Conservation (phyloP, 2,888 invertebrate species). For the Ochlodes sylvanus region DNA sequence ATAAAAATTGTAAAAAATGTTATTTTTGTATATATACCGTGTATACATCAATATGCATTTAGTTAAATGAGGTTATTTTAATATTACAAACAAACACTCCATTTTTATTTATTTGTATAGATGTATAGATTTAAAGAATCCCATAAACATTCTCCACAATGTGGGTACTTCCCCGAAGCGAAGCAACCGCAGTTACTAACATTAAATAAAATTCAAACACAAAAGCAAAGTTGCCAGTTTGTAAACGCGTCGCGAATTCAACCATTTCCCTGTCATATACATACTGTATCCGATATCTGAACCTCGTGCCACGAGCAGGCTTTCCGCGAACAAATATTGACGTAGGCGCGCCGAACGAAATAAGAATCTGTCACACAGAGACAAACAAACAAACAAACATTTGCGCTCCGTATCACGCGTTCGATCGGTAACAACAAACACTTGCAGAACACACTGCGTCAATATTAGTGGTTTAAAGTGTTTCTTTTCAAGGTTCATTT, state of each 20-base stretch:
- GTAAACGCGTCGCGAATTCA: conserved; percentile 1
- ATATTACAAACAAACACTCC: too few relatives aligned
- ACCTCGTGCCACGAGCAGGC: conserved; percentile 13
- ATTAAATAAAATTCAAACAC: not conserved
- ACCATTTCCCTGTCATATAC: conserved; percentile 6
- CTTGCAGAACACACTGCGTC: conserved; percentile 50
- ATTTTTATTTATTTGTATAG: too few relatives aligned
- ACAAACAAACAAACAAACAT: conserved; percentile 47
- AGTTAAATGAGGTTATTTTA: too few relatives aligned
- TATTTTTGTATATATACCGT: too few relatives aligned
- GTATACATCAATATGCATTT: too few relatives aligned
- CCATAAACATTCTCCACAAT: too few relatives aligned
- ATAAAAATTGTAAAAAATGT: too few relatives aligned
- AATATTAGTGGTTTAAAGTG: conserved; percentile 49
- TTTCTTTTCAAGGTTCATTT: conserved; percentile 10
- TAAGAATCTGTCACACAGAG: conserved; percentile 29
- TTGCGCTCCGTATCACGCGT: conserved; percentile 61
- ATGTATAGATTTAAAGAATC: too few relatives aligned
- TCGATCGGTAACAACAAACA: conserved; percentile 63
- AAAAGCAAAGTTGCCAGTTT: not conserved
- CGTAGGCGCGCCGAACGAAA: conserved; percentile 20
- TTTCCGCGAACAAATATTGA: conserved; percentile 16
- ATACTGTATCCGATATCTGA: conserved; percentile 12
- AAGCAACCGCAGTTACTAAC: too few relatives aligned
- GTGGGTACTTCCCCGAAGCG: too few relatives aligned